Base-by-base conservation (phyloP, 1,140 invertebrate species). In the Eriocheir sinensis region DNA sequence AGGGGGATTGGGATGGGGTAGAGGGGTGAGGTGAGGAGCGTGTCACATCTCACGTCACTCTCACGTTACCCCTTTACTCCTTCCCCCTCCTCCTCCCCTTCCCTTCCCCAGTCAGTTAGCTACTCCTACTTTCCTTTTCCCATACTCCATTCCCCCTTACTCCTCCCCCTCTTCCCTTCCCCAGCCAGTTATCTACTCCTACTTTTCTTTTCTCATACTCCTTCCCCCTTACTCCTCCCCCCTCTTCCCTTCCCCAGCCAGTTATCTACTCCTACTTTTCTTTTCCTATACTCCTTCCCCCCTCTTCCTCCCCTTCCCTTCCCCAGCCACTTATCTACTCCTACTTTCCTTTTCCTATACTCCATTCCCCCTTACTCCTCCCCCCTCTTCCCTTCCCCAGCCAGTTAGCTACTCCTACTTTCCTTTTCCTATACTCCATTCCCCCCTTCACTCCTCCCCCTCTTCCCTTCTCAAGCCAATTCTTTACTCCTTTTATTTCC, bases 51-150 rank as follows among this genome's bases (percentile, higher is more conserved):
- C n/a, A 15, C 60, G 12, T 72, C 60, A 72, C 60, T 72, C 60
- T 72, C n/a, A 15, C 60, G 12, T 72, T 72, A 15, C 12, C 60
- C n/a, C 60, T 72, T 72, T n/a, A 15, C 60, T 72, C 60, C 60
- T n/a, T 72, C 60, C 60, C 60, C n/a, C 60, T n/a, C 60, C n/a
- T 72, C 60, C 60, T 72, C n/a, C 60, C 60, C 36, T 30, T 83
- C n/a, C 81, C 81, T 83, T n/a, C 60, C 60, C n/a, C 60, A 15
- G 12, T n/a, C n/a, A 15, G 12, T 72, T 72, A 15, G 12, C 60
- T 72, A 15, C n/a, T n/a, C 60, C n/a, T n/a, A 15, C 60, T n/a
- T 72, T n/a, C n/a, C 60, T 72, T 72, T n/a, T 15, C 60, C 60
- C 60, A 15, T 72, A 15, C n/a, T 72, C 60, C n/a, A 15, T 72